Base-by-base conservation (phyloP, 2,888 invertebrate species). In the Sicus ferrugineus region DNA sequence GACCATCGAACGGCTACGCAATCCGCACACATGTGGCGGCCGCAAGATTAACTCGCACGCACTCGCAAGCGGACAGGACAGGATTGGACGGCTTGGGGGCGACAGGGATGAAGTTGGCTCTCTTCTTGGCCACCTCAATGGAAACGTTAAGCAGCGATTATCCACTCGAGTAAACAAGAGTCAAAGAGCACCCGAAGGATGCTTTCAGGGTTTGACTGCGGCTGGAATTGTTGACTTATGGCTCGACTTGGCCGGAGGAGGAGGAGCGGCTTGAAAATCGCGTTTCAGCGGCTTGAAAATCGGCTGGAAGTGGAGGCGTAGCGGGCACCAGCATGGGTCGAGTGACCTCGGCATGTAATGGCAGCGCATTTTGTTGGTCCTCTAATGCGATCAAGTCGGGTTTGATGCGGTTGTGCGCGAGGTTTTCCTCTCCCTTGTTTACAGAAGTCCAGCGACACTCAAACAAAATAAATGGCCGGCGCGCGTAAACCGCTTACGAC, bases 11-110 rank as follows among this genome's bases (percentile, higher is more conserved):
- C 26, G 48, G 14, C 48, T 31, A 38, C 14, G 23, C 26, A 34
- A 58, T 71, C 75, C 72, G 78, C 74, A 77, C 80, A 80, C 75
- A 79, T 80, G 74, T 74, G 77, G 69, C 70, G 75, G 73, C 72
- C 75, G 76, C 19, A 31, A 30, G 46, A 23, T 58, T 59, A 59
- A 14, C 76, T 26, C 31, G 14, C n/a, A 46, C 46, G n/a, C 3
- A 46, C 50, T 9, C 76, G 76, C 79, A 79, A 79, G 78, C 78
- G 77, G 70, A 23, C 38, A 26, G 19, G 16, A 19, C 14, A 5
- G 9, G 4, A n/a, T 50, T n/a, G 1, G 4, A 4, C 3, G 38
- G 28, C 31, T 31, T 28, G 31, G 38, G 21, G 66, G 56, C 21
- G 34, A 58, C 9, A 14, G 30, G 73, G 72, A 46, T 54, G 69